These are phyloP conservation scores for Ifrita kowaldi DNA, from an alignment of 2,113 vertebrate genomes.

Conservation along the genomic window DNA sequence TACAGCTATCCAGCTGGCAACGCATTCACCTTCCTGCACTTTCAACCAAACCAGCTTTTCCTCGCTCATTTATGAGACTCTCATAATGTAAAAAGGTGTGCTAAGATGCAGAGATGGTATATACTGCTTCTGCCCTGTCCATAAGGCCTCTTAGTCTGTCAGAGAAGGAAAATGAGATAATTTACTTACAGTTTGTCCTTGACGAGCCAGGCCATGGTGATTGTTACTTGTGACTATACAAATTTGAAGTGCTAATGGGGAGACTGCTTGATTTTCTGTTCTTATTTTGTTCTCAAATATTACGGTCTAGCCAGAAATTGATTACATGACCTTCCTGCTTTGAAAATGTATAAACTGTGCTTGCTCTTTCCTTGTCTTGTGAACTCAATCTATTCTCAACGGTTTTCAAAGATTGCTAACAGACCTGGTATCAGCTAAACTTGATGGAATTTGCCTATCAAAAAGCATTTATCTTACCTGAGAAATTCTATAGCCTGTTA, in stretches of 20 bases:
- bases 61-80: background rate
- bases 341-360: background rate
- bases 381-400: background rate
- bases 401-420: background rate
- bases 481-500: background rate
- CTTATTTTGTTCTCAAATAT: background rate
- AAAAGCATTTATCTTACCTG: background rate
- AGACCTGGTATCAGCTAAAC: background rate
- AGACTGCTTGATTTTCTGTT: background rate
- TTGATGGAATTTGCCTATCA: background rate
- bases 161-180: background rate
- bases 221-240: background rate
- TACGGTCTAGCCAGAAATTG: background rate
- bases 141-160: background rate
- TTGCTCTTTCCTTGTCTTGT: background rate
- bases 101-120: background rate
- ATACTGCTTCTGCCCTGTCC: background rate
- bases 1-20: background rate
- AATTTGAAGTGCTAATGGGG: background rate
- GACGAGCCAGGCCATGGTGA: background rate
- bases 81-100: background rate
- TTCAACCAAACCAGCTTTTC: background rate
- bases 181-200: background rate
- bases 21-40: background rate
- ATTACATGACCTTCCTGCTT: background rate